Evolutionary conservation across 2,797 vertebrate genomes (phyloP), one percentile per base, ranked within the genome.

Genomic region (Thamnophis elegans): DNA sequence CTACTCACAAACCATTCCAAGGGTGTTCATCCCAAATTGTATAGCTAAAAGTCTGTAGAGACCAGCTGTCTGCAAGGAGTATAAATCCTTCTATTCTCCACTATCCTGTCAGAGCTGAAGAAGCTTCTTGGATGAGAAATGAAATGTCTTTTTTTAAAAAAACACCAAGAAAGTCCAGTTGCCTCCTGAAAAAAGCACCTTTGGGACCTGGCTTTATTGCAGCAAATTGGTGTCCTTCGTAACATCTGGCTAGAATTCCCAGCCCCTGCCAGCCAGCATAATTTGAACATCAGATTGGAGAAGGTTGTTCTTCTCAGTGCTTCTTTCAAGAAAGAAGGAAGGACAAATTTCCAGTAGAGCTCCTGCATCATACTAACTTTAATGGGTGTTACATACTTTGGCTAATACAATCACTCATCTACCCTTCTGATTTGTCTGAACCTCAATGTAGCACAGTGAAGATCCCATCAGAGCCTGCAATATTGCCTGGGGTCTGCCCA

Each of bases 401-500:
- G 68, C 68, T 32, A 78, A 32, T 2, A 16, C 28, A 68, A 32
- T 32, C 62, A 65, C 12, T n/a, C 62, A 68, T 32, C 62, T 68
- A 68, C 62, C 28, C 68, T 73, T 36, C 32, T 36, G 32, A 73
- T 36, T 73, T 73, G 32, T 9, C 32, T 73, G 68, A 36, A 73
- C 7, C 32, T 73, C 16, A 73, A 6, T 36, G 65, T 16, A 20
- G 68, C 95, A 92, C 96, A 7, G 12, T 32, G 26, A 96, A 96
- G 93, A 94, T 93, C 95, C 95, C 62, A 90, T 95, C 94, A 96
- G 94, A 94, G 95, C 91, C 16, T 85, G 14, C 65, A 16, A 51
- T 28, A 56, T 28, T 51, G 18, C 22, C 26, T 60, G 25, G 56
- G 51, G 26, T 73, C 68, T 36, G 32, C 68, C 68, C 68, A 42